Evolutionary conservation across 1,140 invertebrate genomes (phyloP).

Genomic region (Papilio machaon): DNA sequence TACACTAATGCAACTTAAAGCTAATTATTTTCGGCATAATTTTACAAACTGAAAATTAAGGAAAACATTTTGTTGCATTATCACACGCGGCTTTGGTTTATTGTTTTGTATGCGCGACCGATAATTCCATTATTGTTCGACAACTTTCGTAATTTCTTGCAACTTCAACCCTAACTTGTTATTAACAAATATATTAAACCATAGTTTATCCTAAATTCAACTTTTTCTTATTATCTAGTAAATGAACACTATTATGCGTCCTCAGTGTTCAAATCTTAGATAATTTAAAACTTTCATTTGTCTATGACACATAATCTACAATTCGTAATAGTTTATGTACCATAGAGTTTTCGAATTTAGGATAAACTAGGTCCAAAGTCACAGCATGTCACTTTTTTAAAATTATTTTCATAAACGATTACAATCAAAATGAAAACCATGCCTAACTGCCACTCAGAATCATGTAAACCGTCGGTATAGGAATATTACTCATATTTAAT

Average conservation of each 20-base stretch:
- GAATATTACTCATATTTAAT: too few relatives aligned
- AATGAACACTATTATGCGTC: constrained; percentile 66
- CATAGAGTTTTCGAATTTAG: neutral
- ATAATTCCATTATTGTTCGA: neutral
- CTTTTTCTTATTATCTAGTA: constrained; percentile 46
- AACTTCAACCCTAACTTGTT: neutral
- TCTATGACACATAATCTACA: constrained; percentile 2
- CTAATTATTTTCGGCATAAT: constrained; percentile 47
- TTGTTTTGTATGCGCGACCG: neutral
- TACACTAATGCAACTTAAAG: constrained; percentile 40
- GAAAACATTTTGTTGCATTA: constrained; percentile 59
- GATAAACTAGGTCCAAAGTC: neutral
- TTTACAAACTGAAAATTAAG: constrained; percentile 52
- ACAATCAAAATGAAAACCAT: neutral
- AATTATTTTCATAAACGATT: neutral
- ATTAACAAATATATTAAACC: neutral
- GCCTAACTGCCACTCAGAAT: neutral
- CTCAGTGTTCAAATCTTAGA: constrained; percentile 57
- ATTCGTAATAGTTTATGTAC: neutral
- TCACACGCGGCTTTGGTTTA: constrained; percentile 52
- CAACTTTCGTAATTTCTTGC: neutral
- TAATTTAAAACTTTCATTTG: constrained; percentile 44
- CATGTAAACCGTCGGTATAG: neutral
- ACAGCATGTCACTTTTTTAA: neutral
- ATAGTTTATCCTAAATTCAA: constrained; percentile 1